Percentiles rank a stretch among this genome's conserved stretches.
These are phyloP conservation scores for Neoaliturus tenellus DNA, from an alignment of 2,888 invertebrate species.

Conservation along the genomic window DNA sequence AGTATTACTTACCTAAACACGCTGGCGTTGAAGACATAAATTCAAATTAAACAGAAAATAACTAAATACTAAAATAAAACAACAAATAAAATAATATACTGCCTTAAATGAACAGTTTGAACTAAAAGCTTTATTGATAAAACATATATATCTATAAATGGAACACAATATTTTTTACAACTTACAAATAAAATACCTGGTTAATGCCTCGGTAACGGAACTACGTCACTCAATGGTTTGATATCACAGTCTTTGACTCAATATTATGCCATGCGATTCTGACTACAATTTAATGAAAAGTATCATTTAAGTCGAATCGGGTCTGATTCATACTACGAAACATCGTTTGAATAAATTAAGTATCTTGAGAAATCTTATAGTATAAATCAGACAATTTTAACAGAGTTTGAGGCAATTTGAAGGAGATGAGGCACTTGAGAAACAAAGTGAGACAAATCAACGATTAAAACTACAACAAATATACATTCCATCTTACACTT, in stretches of 20 bases:
- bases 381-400: slow-evolving; percentile 22
- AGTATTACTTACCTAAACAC: slow-evolving; percentile 3
- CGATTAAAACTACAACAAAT: slow-evolving; percentile 51
- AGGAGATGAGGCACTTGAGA: slow-evolving; percentile 55
- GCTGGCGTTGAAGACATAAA: slow-evolving; percentile 18
- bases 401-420: slow-evolving; percentile 38
- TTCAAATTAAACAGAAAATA: slow-evolving; percentile 5
- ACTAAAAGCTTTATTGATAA: slow-evolving; percentile 50
- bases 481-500: slow-evolving; percentile 45
- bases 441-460: slow-evolving; percentile 47
- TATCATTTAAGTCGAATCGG: not conserved
- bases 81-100: slow-evolving; percentile 48
- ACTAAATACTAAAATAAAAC: slow-evolving; percentile 34
- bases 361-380: not conserved
- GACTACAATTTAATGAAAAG: not conserved
- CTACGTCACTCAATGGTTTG: slow-evolving; percentile 43
- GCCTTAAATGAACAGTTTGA: slow-evolving; percentile 12
- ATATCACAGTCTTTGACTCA: slow-evolving; percentile 41
- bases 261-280: slow-evolving; percentile 3
- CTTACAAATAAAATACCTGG: slow-evolving; percentile 34
- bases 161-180: slow-evolving; percentile 22
- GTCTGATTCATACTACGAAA: not conserved
- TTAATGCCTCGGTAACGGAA: slow-evolving; percentile 34
- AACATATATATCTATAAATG: slow-evolving; percentile 37
- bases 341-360: slow-evolving; percentile 15